Conservation (phyloP, 2,888 invertebrate genomes). For the Synanthedon tipuliformis region DNA sequence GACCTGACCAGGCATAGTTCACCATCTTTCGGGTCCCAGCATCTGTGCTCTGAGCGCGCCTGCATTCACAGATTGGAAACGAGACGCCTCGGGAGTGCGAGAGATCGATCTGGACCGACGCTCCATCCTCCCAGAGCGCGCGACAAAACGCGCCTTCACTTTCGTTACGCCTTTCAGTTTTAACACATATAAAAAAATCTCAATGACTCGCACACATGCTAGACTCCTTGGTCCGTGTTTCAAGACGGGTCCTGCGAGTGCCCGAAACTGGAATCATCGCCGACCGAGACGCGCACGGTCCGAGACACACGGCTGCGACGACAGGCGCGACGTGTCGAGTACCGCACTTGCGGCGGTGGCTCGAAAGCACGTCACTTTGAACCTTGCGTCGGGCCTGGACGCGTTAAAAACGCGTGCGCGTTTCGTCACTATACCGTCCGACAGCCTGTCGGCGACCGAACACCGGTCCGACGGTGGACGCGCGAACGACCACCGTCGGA, state of each 20-base stretch:
- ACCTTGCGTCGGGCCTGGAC: too few species aligned
- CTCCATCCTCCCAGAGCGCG: slow-evolving; percentile 55
- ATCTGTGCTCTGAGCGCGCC: slow-evolving; percentile 43
- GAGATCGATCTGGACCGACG: slow-evolving; percentile 35
- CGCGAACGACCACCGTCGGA: not conserved
- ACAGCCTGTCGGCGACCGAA: too few species aligned
- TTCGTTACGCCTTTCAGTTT: slow-evolving; percentile 71
- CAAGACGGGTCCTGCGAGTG: not conserved
- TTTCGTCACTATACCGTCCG: too few species aligned
- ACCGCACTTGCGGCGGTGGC: too few species aligned
- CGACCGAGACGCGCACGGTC: not conserved
- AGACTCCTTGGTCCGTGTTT: not conserved
- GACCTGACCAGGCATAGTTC: slow-evolving; percentile 1
- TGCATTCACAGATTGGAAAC: slow-evolving; percentile 26
- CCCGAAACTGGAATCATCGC: not conserved
- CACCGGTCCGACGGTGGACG: not conserved
- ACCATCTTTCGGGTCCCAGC: slow-evolving; percentile 72
- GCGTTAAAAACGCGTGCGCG: too few species aligned
- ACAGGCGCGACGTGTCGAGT: too few species aligned
- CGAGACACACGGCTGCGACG: too few species aligned
- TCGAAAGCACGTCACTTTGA: too few species aligned
- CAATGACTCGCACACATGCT: slow-evolving; percentile 74
- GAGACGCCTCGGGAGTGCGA: slow-evolving; percentile 72
- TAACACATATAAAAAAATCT: slow-evolving; percentile 36
- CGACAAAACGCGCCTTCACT: slow-evolving; percentile 25